phyloP scores from a whole-genome alignment of 1,140 invertebrate genomes.

The Rhyacophila brunnea region DNA sequence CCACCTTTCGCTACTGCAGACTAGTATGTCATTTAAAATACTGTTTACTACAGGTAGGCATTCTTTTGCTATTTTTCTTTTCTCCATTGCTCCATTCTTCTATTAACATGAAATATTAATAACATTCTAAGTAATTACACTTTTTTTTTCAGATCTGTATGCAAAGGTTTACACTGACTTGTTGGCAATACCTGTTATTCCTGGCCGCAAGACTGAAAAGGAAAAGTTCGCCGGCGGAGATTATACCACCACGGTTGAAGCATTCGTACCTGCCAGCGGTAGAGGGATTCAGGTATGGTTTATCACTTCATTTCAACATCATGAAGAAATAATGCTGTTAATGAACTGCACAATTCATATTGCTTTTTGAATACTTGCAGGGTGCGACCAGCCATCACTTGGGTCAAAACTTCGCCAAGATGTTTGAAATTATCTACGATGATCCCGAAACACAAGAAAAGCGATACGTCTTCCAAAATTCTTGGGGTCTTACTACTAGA shows the following conservation, averaged over 20 bases:
- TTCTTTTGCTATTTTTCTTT: too few relatives aligned
- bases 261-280: slow-evolving; percentile 91
- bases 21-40: too few relatives aligned
- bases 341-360: too few relatives aligned
- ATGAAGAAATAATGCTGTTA: too few relatives aligned
- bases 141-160: slow-evolving; percentile 70
- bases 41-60: too few relatives aligned
- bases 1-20: too few relatives aligned
- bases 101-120: not conserved
- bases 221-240: slow-evolving; percentile 99
- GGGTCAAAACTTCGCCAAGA: slow-evolving; percentile 99
- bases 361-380: slow-evolving; percentile 43
- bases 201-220: slow-evolving; percentile 96
- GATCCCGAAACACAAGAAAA: slow-evolving; percentile 90
- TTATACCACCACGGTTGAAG: slow-evolving; percentile 97
- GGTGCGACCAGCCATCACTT: slow-evolving; percentile 97
- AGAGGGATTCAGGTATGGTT: slow-evolving; percentile 79
- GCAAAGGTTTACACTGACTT: slow-evolving; percentile 87
- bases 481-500: slow-evolving; percentile 96
- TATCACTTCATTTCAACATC: too few relatives aligned
- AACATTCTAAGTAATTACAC: not conserved
- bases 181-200: slow-evolving; percentile 92
- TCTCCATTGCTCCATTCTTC: too few relatives aligned
- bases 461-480: slow-evolving; percentile 93
- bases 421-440: slow-evolving; percentile 97